Evolutionary conservation across 2,113 vertebrate species (phyloP).

Genomic region (Thamnophis sirtalis): DNA sequence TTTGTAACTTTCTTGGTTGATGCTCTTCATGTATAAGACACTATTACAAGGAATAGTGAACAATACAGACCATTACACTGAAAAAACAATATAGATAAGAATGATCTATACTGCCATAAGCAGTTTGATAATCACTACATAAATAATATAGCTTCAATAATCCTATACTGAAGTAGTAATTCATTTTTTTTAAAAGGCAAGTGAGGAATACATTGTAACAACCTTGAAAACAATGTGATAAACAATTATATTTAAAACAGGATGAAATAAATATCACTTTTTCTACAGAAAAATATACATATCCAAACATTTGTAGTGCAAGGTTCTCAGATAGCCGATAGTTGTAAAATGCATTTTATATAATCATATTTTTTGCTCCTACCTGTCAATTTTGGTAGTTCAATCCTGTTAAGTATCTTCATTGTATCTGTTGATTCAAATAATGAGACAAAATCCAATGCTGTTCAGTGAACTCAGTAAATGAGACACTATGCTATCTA

Average conservation of each 20-base stretch:
- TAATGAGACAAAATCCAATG: not conserved
- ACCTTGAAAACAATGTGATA: not conserved
- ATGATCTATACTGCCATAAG: not conserved
- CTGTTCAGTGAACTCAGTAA: not conserved
- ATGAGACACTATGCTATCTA: not conserved
- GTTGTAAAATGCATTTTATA: not conserved
- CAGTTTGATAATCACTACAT: not conserved
- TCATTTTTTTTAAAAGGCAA: not conserved
- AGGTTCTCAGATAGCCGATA: not conserved
- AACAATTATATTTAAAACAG: not conserved
- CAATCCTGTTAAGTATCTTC: accelerated
- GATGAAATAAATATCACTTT: accelerated
- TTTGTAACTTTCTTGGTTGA: not conserved
- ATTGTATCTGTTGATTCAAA: not conserved
- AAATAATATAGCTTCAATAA: not conserved
- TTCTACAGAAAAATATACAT: accelerated
- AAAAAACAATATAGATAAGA: not conserved
- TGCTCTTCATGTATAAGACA: not conserved
- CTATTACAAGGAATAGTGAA: not conserved
- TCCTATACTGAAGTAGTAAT: not conserved
- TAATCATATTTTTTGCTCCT: not conserved
- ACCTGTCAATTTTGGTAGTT: not conserved
- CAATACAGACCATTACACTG: not conserved
- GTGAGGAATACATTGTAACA: accelerated
- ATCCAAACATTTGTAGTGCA: not conserved